Base-by-base conservation (phyloP, 2,797 vertebrate genomes). In the Aplochiton taeniatus region DNA sequence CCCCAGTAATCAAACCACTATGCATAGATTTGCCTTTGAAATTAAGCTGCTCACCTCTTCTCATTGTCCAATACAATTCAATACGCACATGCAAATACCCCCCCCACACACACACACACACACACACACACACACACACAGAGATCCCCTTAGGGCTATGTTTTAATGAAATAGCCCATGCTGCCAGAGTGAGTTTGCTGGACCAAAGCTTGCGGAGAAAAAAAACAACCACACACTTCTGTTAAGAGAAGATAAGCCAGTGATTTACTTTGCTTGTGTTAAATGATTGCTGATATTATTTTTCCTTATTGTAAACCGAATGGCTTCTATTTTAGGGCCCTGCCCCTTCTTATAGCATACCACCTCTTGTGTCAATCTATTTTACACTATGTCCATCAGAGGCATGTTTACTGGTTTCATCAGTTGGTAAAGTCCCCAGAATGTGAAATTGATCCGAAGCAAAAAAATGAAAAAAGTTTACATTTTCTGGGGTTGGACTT, bases 231-330 rank as follows among this genome's bases (percentile, higher is more conserved):
- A 63, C 64, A 56, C 31, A 46, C 57, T 68, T 63, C 71, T 81
- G 74, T 69, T 76, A 11, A 65, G 61, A 31, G 17, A 59, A 83
- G 80, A 85, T 81, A 83, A 83, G 73, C 58, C 49, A 11, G 41
- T 50, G 49, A 60, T 75, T 71, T 63, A 58, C 51, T 70, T 65
- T 73, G 55, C 61, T 55, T 58, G 17, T 65, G 75, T 73, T 74
- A 67, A 81, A 76, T 65, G 68, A 74, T 70, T 69, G 62, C 63
- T 55, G 53, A 44, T 20, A 72, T 75, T 72, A 66, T 79, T 66
- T 66, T 64, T 53, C 52, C 48, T 48, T 69, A 63, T 61, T 63
- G 53, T 18, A 43, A 44, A 19, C 48, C 75, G 48, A 74, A 77
- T 67, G 63, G 71, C 51, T 73, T 68, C 8, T 63, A 66, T 73